Base-by-base conservation (phyloP, 2,888 invertebrate species). In the Standfussiana lucernea region DNA sequence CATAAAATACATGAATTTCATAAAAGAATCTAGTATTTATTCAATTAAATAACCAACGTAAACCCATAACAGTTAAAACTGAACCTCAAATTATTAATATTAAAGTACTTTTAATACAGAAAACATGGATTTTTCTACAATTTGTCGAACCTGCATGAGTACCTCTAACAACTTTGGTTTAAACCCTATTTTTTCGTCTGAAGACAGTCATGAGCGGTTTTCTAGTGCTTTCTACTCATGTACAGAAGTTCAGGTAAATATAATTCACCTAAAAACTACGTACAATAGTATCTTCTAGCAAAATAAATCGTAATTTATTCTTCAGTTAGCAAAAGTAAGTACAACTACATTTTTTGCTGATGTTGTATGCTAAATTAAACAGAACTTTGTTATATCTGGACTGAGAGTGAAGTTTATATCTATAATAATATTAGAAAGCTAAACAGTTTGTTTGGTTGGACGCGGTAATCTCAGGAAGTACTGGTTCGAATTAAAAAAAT, bases 121-220 rank as follows among this genome's bases (percentile, higher is more conserved):
- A 84, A 81, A 28, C 21, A 84, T 84, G 84, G 72, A 84, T 65
- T 84, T 84, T 64, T 53, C 81, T 2, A 10, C 45, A 50, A 56
- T 73, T 42, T 84, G 84, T 59, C 84, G 84, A 24, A 84, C 84
- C 47, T 84, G 84, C 35, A n/a, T 81, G 11, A 75, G 65, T 1
- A 61, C 32, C 1, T 32, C 0, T 18, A 35, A 21, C 13, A 69
- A 50, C 11, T 42, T 59, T 15, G 15, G 15, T 56, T 75, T 84
- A n/a, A 72, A 71, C 21, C 84, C 84, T 42, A 84, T 84, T 62
- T 84, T 84, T 32, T 10, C 42, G 0, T 67, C 59, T 28, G 64
- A 62, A 61, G 78, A 81, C 13, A 40, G n/a, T 18, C 53, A 70
- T 47, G 78, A 81, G 7, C 53, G 32, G 3, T 72, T 66, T 53